Conservation (phyloP, 2,888 invertebrate species). For the Phoenoteleia sp. region DNA sequence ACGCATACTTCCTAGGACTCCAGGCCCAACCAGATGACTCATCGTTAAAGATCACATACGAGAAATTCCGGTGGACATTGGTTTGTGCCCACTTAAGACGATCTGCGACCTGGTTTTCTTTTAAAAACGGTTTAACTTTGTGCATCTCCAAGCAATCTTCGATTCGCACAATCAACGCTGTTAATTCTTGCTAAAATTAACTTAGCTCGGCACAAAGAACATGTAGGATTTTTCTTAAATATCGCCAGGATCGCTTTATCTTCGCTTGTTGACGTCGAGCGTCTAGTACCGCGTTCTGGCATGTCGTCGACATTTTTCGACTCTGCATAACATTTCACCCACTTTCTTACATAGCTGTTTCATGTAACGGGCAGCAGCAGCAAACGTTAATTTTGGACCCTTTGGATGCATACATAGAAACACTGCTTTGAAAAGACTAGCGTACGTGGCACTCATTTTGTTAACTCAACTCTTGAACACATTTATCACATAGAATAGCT, state of each 20-base stretch:
- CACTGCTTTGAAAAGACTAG: not conserved
- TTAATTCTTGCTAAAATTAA: not conserved
- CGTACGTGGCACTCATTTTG: not conserved
- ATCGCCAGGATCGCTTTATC: slow-evolving; percentile 5
- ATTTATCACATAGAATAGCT: not conserved
- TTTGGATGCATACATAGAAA: not conserved
- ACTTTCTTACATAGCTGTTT: slow-evolving; percentile 60
- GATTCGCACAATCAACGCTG: not conserved
- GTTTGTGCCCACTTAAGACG: not conserved
- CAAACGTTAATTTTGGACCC: not conserved
- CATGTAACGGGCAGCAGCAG: slow-evolving; percentile 15
- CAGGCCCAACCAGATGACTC: slow-evolving; percentile 5
- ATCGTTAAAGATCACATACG: slow-evolving; percentile 5
- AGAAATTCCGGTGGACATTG: not conserved
- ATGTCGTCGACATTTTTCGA: slow-evolving; percentile 62
- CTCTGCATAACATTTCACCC: slow-evolving; percentile 56
- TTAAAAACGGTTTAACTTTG: slow-evolving; percentile 12
- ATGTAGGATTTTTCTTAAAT: slow-evolving; percentile 5
- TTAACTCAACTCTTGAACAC: not conserved
- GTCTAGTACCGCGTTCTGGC: slow-evolving; percentile 37
- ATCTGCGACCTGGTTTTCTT: slow-evolving; percentile 12
- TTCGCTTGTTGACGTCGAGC: not conserved
- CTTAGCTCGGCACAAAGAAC: slow-evolving; percentile 11
- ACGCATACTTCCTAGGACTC: slow-evolving; percentile 10
- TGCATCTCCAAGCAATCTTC: not conserved